phyloP scores from a whole-genome alignment of 2,113 vertebrate genomes.

The Saimiri boliviensis region DNA sequence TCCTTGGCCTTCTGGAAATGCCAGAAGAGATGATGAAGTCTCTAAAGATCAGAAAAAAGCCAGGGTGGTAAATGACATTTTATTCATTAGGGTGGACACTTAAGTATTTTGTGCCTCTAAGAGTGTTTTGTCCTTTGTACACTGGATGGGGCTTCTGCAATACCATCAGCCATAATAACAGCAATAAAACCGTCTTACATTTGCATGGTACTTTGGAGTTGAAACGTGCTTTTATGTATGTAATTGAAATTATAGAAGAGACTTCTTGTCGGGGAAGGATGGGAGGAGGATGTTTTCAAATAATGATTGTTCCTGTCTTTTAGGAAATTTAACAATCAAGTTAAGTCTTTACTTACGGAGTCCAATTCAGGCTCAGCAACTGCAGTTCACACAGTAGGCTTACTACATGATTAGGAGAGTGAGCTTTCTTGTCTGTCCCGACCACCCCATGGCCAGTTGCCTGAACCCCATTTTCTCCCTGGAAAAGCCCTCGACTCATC shows the following conservation, averaged over 20 bases:
- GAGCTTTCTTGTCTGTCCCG: neutral
- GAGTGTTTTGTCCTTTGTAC: constrained; percentile 28
- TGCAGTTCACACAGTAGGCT: neutral
- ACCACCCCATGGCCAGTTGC: neutral
- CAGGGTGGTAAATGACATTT: constrained; percentile 43
- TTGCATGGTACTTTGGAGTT: neutral
- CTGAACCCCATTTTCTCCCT: neutral
- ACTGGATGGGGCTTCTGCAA: neutral
- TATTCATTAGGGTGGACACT: constrained; percentile 48
- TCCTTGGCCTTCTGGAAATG: constrained; percentile 60
- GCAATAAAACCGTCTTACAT: neutral
- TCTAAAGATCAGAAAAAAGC: constrained; percentile 52
- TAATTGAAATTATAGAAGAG: neutral
- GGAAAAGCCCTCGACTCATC: neutral
- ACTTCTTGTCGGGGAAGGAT: neutral
- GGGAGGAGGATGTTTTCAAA: neutral
- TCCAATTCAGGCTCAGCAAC: neutral
- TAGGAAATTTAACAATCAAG: neutral
- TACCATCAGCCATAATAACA: neutral
- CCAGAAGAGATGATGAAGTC: constrained; percentile 60
- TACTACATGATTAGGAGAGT: neutral
- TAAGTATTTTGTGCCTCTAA: constrained; percentile 3
- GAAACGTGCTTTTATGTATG: neutral
- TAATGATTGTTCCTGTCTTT: neutral
- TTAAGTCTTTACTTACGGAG: neutral